Evolutionary conservation across 1,140 invertebrate genomes (phyloP), one percentile per base, ranked within the genome.

Genomic region (Pseudomyrmex sp.): DNA sequence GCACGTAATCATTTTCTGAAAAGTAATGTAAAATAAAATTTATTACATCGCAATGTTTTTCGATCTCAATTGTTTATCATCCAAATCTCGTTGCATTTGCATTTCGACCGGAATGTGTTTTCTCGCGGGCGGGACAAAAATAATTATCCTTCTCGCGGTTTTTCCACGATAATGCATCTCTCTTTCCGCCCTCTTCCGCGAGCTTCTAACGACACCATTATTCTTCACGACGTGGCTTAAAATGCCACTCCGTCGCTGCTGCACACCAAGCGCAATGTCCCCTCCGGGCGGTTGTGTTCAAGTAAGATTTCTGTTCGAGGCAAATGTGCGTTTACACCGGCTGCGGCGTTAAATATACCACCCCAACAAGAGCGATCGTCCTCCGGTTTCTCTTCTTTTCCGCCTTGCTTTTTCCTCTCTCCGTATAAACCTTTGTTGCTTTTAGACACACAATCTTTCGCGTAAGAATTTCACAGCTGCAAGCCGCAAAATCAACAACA

Each of bases 111-210:
- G 5, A 23, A 44, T 58, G 62, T 68, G 26, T 54, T 77, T 50
- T 10, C n/a, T 35, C 35, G 35, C 5, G 35, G 63, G 54, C 70
- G 80, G 12, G 48, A 12, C 23, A 79, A 61, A 85, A 83, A 56
- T 82, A 87, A 87, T 87, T 83, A 68, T 50, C 54, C 26, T 23
- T 7, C 15, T 20, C n/a, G 80, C 79, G 80, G 85, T 87, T 87
- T 87, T 87, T 89, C 52, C 52, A 52, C 35, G 66, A 72, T 77
- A 88, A 87, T 90, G 77, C 85, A 79, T 85, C 85, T 68, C 66
- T 83, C 62, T 87, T 82, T 84, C 69, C 69, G 56, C 65, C 23
- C n/a, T 13, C 65, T 23, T 54, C 56, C 77, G n/a, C 46, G 35
- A 56, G 59, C 72, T 72, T 75, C 70, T 58, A 76, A 58, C 87